These are phyloP conservation scores for Pristionchus japonicus DNA, from an alignment of 2,888 invertebrate species.

Conservation along the genomic window DNA sequence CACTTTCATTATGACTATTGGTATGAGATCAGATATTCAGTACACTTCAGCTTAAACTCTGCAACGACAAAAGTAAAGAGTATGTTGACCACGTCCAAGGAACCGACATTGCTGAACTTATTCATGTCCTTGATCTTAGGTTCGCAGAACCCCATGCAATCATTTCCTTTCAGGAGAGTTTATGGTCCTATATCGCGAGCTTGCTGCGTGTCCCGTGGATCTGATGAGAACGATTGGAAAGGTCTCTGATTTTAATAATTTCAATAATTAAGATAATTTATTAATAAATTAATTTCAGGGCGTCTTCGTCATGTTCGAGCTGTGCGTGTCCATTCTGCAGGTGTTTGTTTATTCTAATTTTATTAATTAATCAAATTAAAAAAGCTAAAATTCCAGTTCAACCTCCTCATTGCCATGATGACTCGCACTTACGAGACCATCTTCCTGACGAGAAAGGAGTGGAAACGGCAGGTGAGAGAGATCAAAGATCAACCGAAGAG, in stretches of 20 bases:
- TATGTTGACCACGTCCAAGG: no score
- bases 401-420: slow-evolving; percentile 99
- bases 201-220: slow-evolving; percentile 80
- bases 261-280: not conserved
- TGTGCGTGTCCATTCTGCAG: slow-evolving; percentile 88
- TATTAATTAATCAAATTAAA: no score
- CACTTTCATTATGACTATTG: slow-evolving; percentile 96
- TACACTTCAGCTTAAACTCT: no score
- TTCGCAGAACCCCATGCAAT: no score
- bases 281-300: slow-evolving; percentile 66
- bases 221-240: not conserved
- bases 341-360: no score
- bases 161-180: no score
- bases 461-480: slow-evolving; percentile 81
- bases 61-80: no score
- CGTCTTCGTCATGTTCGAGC: slow-evolving; percentile 96
- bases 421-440: slow-evolving; percentile 98
- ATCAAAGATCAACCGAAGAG: no score
- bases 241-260: slow-evolving; percentile 80
- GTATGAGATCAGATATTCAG: no score
- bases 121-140: no score
- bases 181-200: slow-evolving; percentile 92
- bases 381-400: slow-evolving; percentile 84
- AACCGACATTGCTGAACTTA: no score
- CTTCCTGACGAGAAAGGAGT: slow-evolving; percentile 94